Evolutionary conservation across 2,113 vertebrate genomes (phyloP).

Genomic region (Malurus alboscapulatus): DNA sequence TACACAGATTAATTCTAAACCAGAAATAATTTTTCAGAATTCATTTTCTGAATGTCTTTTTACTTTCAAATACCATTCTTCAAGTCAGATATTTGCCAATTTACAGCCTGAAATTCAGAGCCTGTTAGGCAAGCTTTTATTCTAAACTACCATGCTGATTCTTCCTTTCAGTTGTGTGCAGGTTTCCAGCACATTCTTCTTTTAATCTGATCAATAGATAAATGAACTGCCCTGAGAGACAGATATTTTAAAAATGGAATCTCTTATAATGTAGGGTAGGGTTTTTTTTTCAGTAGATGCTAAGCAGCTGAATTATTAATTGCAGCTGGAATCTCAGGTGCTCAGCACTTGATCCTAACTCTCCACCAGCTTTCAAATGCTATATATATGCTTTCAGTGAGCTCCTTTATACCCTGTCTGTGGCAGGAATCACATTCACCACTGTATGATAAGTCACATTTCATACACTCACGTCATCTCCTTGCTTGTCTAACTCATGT

Average conservation of each 20-base stretch:
- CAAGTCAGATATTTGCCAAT: neutral
- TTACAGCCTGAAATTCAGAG: neutral
- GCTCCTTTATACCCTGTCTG: neutral
- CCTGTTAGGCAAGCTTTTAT: neutral
- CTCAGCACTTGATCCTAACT: neutral
- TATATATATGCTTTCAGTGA: neutral
- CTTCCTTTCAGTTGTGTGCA: neutral
- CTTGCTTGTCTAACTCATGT: neutral
- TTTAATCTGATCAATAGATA: neutral
- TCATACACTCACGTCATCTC: neutral
- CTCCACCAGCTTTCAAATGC: neutral
- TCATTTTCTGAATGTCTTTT: neutral
- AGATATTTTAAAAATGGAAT: neutral
- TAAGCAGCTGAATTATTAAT: neutral
- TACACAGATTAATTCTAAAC: slow-evolving; percentile 1
- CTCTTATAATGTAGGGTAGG: neutral
- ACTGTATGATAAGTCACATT: neutral
- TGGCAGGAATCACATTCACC: neutral
- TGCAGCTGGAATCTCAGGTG: neutral
- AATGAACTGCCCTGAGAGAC: neutral
- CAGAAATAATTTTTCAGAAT: slow-evolving; percentile 19
- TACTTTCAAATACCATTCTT: neutral
- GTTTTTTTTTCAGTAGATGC: neutral
- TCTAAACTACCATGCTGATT: neutral
- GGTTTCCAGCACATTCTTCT: neutral